Conservation (phyloP, 2,888 invertebrate species). For the Tiphia femorata region DNA sequence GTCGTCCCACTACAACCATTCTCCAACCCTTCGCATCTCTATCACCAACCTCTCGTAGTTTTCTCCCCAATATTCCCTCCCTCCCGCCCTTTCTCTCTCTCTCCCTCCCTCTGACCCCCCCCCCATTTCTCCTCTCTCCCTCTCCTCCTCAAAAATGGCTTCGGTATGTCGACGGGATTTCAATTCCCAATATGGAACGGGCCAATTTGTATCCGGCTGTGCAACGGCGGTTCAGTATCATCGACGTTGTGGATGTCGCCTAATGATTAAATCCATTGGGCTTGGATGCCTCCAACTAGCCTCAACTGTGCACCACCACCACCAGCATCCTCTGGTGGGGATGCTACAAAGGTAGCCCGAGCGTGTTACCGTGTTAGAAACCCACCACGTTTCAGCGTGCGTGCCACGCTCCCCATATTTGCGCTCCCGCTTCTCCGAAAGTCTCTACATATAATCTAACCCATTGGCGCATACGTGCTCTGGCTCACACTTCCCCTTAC, state of each 20-base stretch:
- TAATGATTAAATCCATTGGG: slow-evolving; percentile 42
- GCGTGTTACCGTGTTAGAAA: slow-evolving; percentile 32
- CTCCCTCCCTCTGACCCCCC: background rate
- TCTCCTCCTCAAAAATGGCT: slow-evolving; percentile 41
- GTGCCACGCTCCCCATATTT: background rate
- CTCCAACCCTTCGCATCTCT: too few species aligned
- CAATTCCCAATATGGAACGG: slow-evolving; percentile 44
- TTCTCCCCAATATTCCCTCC: too few species aligned
- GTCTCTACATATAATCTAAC: too few species aligned
- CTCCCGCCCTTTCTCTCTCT: background rate
- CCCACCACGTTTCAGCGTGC: slow-evolving; percentile 4
- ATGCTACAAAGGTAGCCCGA: background rate
- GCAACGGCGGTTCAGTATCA: slow-evolving; percentile 11
- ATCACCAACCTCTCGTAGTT: too few species aligned
- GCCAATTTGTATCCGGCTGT: slow-evolving; percentile 50
- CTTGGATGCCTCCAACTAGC: slow-evolving; percentile 26
- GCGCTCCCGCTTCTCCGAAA: background rate
- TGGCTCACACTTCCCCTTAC: background rate
- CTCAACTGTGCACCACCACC: slow-evolving; percentile 8
- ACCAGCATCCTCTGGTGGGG: too few species aligned
- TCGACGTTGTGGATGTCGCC: slow-evolving; percentile 27
- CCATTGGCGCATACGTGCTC: background rate
- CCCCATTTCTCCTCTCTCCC: background rate
- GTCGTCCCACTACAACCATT: too few species aligned
- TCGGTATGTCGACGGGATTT: slow-evolving; percentile 46